These are phyloP conservation scores for Mantis religiosa DNA, from an alignment of 2,888 invertebrate genomes.

Conservation along the genomic window DNA sequence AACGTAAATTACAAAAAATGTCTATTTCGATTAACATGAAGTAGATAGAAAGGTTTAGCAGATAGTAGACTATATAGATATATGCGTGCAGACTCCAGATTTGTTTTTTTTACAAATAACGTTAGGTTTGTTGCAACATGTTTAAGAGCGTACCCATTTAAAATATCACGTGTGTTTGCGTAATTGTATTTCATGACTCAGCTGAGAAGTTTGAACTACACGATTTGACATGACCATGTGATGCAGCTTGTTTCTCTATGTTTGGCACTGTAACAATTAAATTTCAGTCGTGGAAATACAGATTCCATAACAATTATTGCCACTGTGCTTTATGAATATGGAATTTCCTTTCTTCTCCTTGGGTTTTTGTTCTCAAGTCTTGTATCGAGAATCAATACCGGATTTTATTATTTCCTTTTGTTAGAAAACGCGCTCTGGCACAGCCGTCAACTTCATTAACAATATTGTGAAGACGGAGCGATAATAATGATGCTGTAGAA, in stretches of 20 bases:
- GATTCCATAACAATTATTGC: not conserved
- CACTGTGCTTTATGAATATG: not conserved
- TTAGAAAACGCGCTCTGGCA: not conserved
- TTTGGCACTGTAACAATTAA: not conserved
- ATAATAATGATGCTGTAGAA: not conserved
- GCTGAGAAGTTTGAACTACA: not conserved
- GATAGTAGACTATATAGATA: too few relatives aligned
- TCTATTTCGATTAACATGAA: too few relatives aligned
- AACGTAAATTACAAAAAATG: too few relatives aligned
- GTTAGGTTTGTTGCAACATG: too few relatives aligned
- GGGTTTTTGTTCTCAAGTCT: not conserved
- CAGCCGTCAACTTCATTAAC: not conserved
- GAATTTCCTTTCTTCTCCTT: not conserved
- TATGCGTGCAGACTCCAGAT: too few relatives aligned
- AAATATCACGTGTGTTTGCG: too few relatives aligned
- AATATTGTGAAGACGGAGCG: not conserved
- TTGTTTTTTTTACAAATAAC: too few relatives aligned
- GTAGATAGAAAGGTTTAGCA: too few relatives aligned
- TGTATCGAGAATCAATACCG: not conserved
- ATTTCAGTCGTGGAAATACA: not conserved
- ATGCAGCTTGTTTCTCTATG: not conserved
- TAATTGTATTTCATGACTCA: not conserved
- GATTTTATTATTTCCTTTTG: not conserved
- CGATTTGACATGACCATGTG: not conserved
- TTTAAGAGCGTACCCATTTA: too few relatives aligned